Evolutionary conservation across 37 sponge, comb jelly and placozoan species (phyloP).

Genomic region (Aplysina aerophoba): DNA sequence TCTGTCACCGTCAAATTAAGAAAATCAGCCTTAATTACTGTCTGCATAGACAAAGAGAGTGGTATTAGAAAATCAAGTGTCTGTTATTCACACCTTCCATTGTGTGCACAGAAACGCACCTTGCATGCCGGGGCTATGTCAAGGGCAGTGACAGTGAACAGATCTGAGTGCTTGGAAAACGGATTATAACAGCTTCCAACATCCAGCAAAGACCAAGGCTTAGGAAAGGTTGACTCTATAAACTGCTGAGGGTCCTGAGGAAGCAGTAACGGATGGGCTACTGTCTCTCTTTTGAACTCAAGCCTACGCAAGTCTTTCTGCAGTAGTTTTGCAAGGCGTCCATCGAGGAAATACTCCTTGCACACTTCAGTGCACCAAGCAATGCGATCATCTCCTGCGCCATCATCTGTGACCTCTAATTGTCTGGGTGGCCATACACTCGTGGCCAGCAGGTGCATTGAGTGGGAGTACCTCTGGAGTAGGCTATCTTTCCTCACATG

Average conservation of each 20-base stretch:
- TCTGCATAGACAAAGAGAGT: slow-evolving; percentile 34
- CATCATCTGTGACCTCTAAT: background rate
- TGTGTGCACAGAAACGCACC: slow-evolving; percentile 33
- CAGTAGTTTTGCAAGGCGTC: slow-evolving; percentile 45
- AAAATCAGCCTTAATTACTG: slow-evolving; percentile 71
- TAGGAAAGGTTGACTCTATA: slow-evolving; percentile 2
- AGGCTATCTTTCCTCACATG: slow-evolving; percentile 38
- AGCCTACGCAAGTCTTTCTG: slow-evolving; percentile 62
- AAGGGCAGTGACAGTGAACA: slow-evolving; percentile 63
- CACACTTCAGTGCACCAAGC: slow-evolving; percentile 65
- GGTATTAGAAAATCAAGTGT: background rate
- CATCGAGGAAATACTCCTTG: slow-evolving; percentile 54
- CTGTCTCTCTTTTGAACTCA: slow-evolving; percentile 42
- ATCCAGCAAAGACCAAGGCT: slow-evolving; percentile 55
- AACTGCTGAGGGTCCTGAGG: slow-evolving; percentile 31
- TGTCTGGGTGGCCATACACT: slow-evolving; percentile 50
- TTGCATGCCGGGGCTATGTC: slow-evolving; percentile 78
- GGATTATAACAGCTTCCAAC: slow-evolving; percentile 92
- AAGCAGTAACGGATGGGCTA: background rate
- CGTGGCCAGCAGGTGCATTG: slow-evolving; percentile 69
- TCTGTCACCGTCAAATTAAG: slow-evolving; percentile 39
- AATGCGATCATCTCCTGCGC: slow-evolving; percentile 39
- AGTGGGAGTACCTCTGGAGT: slow-evolving; percentile 51
- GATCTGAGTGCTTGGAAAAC: slow-evolving; percentile 37
- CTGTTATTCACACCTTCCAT: background rate